A percentile compares a stretch with the other conserved stretches of the same genome.
Evolutionary conservation across 2,113 vertebrate species (phyloP).

Genomic region (Mus musculus): DNA sequence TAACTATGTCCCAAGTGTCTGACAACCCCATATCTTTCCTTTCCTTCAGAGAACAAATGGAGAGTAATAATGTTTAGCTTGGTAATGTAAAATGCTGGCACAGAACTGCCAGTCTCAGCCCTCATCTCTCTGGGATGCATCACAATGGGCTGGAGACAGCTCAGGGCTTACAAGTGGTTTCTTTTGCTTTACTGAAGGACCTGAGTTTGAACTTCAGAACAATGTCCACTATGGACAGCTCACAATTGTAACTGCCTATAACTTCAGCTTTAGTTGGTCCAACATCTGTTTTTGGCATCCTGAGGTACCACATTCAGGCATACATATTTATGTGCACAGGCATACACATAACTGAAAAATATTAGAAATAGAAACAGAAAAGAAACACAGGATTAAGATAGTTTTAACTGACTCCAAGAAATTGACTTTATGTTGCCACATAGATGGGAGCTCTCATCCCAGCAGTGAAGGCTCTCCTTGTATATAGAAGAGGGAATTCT

Average conservation of each 20-base stretch:
- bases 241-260: neutral
- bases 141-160: neutral
- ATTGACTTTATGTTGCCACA: conserved; percentile 8
- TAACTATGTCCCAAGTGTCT: conserved; percentile 63
- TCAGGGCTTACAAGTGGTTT: neutral
- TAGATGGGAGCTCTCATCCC: conserved; percentile 64
- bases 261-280: neutral
- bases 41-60: conserved; percentile 71
- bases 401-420: conserved; percentile 65
- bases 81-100: conserved; percentile 74
- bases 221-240: neutral
- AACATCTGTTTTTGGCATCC: neutral
- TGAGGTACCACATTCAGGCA: neutral
- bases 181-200: neutral
- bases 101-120: conserved; percentile 70
- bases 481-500: conserved; percentile 9
- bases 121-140: conserved; percentile 52
- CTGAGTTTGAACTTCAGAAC: neutral
- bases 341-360: neutral
- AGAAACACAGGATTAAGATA: neutral
- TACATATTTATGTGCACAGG: neutral
- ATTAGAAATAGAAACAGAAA: neutral
- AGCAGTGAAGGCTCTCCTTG: neutral
- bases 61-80: conserved; percentile 69
- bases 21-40: conserved; percentile 71